Evolutionary conservation across 2,113 vertebrate genomes (phyloP).

Genomic region (Lagopus leucura): DNA sequence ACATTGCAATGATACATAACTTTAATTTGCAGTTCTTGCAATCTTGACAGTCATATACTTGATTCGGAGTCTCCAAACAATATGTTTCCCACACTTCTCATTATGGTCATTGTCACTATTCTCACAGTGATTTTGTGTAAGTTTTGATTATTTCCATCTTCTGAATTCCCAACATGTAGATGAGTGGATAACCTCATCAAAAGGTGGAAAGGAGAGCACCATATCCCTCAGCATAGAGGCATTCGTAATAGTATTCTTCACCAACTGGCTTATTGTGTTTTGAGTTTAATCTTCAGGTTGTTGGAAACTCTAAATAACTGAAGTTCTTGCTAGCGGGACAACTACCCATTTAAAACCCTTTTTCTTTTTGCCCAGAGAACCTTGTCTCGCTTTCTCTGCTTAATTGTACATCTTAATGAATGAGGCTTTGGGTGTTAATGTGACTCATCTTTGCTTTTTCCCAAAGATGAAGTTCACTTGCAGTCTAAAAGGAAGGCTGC

Average conservation of each 20-base stretch:
- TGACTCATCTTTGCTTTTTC: not conserved
- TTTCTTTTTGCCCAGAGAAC: not conserved
- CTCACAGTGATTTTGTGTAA: not conserved
- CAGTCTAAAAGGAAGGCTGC: not conserved
- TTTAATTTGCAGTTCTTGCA: not conserved
- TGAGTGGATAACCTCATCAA: not conserved
- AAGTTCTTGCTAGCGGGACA: not conserved
- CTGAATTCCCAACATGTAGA: not conserved
- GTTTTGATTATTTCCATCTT: not conserved
- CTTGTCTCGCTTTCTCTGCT: not conserved
- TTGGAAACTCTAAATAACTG: not conserved
- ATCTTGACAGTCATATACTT: not conserved
- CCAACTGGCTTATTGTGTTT: not conserved
- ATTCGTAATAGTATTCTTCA: not conserved
- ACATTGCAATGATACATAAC: not conserved
- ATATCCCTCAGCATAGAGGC: not conserved
- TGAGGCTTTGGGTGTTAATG: not conserved
- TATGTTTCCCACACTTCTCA: not conserved
- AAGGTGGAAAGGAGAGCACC: not conserved
- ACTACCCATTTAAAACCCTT: not conserved
- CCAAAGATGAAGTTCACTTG: not conserved
- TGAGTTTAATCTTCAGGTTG: not conserved
- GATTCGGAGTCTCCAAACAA: not conserved
- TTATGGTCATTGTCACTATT: not conserved
- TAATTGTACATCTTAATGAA: not conserved